phyloP scores from a whole-genome alignment of 1,140 invertebrate species.

The Trachymyrmex septentrionalis region DNA sequence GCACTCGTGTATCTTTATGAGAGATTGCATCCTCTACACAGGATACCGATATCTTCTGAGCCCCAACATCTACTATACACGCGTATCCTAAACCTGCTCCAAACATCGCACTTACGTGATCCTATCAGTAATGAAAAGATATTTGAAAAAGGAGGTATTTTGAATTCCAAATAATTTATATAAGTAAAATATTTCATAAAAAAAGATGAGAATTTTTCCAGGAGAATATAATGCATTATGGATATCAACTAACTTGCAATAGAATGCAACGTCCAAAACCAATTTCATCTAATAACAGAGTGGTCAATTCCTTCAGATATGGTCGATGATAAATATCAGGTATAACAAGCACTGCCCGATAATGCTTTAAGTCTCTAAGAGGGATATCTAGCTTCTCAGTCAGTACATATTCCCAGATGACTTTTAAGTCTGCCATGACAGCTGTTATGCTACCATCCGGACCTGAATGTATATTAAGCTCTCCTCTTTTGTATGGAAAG shows the following conservation, averaged over 20 bases:
- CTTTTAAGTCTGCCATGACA: conserved; percentile 94
- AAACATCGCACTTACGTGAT: conserved; percentile 97
- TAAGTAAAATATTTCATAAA: neutral
- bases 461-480: conserved; percentile 94
- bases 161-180: neutral
- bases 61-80: conserved; percentile 98
- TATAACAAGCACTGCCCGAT: conserved; percentile 95
- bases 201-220: conserved; percentile 3
- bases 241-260: conserved; percentile 89
- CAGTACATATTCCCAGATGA: conserved; percentile 95
- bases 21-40: conserved; percentile 99
- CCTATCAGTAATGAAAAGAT: conserved; percentile 86
- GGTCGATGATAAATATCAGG: conserved; percentile 96
- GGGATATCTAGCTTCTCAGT: conserved; percentile 92
- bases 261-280: conserved; percentile 97
- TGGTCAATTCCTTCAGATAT: conserved; percentile 95
- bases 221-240: neutral
- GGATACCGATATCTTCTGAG: conserved; percentile 97
- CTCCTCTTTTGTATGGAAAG: conserved; percentile 95
- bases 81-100: conserved; percentile 96
- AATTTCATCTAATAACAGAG: conserved; percentile 92
- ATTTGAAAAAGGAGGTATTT: neutral
- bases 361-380: conserved; percentile 92
- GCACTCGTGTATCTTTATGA: conserved; percentile 93
- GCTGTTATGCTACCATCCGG: conserved; percentile 94